Evolutionary conservation across 2,113 vertebrate genomes (phyloP).

Genomic region (Cyprinodon tularosa): DNA sequence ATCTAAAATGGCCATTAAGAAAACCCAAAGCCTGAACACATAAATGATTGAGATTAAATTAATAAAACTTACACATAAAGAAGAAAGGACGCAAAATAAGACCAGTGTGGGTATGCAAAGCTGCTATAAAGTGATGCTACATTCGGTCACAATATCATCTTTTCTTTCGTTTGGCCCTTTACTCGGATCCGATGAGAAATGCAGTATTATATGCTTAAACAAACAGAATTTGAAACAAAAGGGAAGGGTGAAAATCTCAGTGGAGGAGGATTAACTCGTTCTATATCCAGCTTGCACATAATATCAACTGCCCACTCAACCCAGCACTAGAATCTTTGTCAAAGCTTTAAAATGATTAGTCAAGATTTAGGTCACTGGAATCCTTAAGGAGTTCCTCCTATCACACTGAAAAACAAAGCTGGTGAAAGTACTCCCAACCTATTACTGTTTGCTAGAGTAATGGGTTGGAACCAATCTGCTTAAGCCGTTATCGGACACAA

Average conservation of each 20-base stretch:
- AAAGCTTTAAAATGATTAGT: constrained; percentile 69
- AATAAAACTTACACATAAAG: too few species aligned
- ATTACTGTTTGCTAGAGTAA: constrained; percentile 29
- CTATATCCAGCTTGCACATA: constrained; percentile 51
- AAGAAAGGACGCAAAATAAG: too few species aligned
- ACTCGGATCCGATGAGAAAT: background rate
- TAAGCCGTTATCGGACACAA: constrained; percentile 12
- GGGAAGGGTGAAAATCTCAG: constrained; percentile 32
- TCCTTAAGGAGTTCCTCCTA: constrained; percentile 54
- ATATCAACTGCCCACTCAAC: constrained; percentile 14
- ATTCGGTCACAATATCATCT: background rate
- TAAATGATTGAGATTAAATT: too few species aligned
- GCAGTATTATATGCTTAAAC: background rate
- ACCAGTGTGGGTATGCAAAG: too few species aligned
- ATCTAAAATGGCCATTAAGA: too few species aligned
- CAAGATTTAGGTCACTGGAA: constrained; percentile 71
- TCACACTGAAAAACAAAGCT: constrained; percentile 39
- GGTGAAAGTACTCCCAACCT: background rate
- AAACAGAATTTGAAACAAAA: constrained; percentile 22
- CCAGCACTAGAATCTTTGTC: constrained; percentile 45
- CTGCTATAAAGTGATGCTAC: background rate
- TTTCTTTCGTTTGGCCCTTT: too few species aligned
- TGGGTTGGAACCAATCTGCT: constrained; percentile 27
- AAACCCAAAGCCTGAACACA: too few species aligned
- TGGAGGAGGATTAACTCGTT: constrained; percentile 41